Base-by-base conservation (phyloP, 2,797 vertebrate genomes). In the Spinus pinus region DNA sequence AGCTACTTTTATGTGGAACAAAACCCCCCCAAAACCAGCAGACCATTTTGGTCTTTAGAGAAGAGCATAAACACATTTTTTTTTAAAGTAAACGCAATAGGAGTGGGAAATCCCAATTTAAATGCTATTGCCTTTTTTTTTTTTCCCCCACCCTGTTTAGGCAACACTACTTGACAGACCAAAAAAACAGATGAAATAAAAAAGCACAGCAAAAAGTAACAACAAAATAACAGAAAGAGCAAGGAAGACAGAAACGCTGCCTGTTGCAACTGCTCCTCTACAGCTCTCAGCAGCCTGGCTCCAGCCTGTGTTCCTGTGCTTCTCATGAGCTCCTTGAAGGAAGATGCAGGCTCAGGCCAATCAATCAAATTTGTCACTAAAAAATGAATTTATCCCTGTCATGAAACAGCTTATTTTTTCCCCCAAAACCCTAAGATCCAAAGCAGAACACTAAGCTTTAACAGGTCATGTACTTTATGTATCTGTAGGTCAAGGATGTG, bases 301-400 rank as follows among this genome's bases (percentile, higher is more conserved):
- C 30, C 39, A 51, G 2, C 5, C 28, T 42, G 6, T 25, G 51
- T 33, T 67, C 31, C 33, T 0, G 0, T 39, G 42, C 18, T 80
- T 50, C 72, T 51, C 25, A 10, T 0, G 12, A 72, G 28, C 42
- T 79, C 22, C 42, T 10, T 24, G 12, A 75, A 84, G 31, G 41
- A 91, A 75, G 21, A 47, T 5, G 7, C 3, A 81, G 49, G 25
- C 30, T 27, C 42, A 54, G 37, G 22, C 12, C 35, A 75, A 39
- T 27, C 47, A 85, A 22, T 21, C 41, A 60, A 56, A 83, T 21
- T 39, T 15, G 11, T 41, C 33, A 47, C 24, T 58, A 46, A 70
- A 58, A 33, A 72, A 47, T 17, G 16, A 25, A 30, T 58, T 61
- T 7, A 60, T 21, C 21, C 35, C 39, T 62, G 33, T 37, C 33